Evolutionary conservation across 1,140 invertebrate genomes (phyloP).

Genomic region (Vanessa tameamea): DNA sequence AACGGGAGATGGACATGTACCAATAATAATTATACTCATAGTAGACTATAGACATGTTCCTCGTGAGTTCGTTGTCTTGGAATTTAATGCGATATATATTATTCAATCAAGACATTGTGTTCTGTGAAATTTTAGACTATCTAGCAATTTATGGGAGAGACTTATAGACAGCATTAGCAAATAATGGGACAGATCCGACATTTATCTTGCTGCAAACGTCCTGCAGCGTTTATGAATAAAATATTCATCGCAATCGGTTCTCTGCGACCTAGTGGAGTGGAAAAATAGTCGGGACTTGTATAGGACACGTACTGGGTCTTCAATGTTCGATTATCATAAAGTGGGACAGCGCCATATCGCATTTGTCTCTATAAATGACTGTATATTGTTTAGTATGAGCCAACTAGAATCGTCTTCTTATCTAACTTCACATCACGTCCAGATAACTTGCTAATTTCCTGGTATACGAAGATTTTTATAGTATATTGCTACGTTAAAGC

Average conservation of each 20-base stretch:
- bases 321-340: not conserved
- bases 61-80: not conserved
- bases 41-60: too few relatives aligned
- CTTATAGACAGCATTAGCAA: constrained; percentile 16
- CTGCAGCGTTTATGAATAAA: constrained; percentile 12
- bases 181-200: constrained; percentile 16
- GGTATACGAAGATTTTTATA: too few relatives aligned
- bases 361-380: not conserved
- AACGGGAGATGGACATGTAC: too few relatives aligned
- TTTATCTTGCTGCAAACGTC: not conserved
- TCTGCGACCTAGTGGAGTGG: not conserved
- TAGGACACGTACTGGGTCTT: not conserved
- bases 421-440: too few relatives aligned
- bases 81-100: constrained; percentile 1
- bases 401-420: too few relatives aligned
- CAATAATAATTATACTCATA: too few relatives aligned
- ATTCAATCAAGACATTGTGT: not conserved
- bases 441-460: too few relatives aligned
- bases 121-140: not conserved
- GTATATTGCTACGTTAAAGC: too few relatives aligned
- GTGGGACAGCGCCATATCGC: not conserved
- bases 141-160: not conserved
- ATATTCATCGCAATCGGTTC: not conserved
- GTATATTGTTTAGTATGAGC: not conserved
- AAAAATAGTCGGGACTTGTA: not conserved